Evolutionary conservation across 2,888 invertebrate genomes (phyloP), one percentile per base, ranked within the genome.

Genomic region (Cephonodes hylas): DNA sequence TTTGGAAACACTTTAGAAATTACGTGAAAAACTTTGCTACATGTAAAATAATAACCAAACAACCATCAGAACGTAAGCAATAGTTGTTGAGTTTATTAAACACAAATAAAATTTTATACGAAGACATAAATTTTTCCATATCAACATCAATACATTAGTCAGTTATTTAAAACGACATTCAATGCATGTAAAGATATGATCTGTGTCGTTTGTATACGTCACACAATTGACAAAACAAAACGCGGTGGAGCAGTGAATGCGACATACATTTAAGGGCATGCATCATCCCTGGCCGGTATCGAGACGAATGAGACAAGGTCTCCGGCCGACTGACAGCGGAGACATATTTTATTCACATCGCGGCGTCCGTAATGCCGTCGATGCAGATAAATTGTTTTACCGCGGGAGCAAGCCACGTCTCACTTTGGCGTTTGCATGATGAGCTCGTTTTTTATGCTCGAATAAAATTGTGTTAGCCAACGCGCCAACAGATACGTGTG

Each of bases 351-450:
- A 92, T 92, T 92, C 92, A 92, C 79, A 75, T 81, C 88, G 84
- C 86, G 80, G 79, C 87, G 88, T 84, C 79, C 91, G 91, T 89
- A 91, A 91, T 88, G 83, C 90, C 90, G 90, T 91, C 92, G 91
- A 92, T 89, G 91, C 87, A 91, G 92, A 92, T 92, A 92, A 92
- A 92, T 91, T 91, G 91, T 92, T 92, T 92, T 90, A 91, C 89
- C 91, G 88, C 91, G 90, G 77, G 76, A 80, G 81, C 77, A 69
- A 76, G 83, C 89, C 88, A 89, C 89, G 91, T 90, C 86, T 84
- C 85, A 81, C 85, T 89, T 85, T 86, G 91, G 88, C 90, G 91
- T 92, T 91, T 91, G 91, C 90, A 90, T 92, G 91, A 91, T 92
- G 91, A 91, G 86, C 89, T 86, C 89, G 86, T 91, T 91, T 91